These are phyloP conservation scores for Ptychochromis oligacanthus DNA, from an alignment of 2,113 vertebrate species.

Conservation along the genomic window DNA sequence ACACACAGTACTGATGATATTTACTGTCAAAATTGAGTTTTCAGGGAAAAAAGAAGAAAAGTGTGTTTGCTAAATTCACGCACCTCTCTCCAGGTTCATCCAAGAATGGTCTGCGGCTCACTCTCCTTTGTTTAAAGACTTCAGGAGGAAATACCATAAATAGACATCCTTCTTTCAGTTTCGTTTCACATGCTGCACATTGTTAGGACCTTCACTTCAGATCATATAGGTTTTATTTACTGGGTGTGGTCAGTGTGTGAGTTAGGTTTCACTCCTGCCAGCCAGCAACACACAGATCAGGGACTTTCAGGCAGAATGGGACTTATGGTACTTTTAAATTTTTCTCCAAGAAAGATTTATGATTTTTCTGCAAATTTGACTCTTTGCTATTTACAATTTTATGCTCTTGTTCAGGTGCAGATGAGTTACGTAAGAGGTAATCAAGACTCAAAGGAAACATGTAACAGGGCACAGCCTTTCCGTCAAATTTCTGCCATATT, in stretches of 20 bases:
- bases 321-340: neutral
- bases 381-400: neutral
- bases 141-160: neutral
- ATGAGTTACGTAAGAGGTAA: neutral
- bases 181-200: neutral
- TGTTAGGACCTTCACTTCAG: fast-evolving
- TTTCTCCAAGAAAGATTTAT: neutral
- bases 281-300: neutral
- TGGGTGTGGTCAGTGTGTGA: neutral
- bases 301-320: neutral
- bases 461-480: fast-evolving
- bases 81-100: neutral
- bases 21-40: neutral
- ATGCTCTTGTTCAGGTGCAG: neutral
- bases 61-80: neutral
- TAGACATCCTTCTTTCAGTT: neutral
- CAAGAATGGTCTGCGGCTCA: neutral
- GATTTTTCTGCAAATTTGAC: neutral
- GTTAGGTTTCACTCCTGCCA: neutral
- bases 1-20: neutral
- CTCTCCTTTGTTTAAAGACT: neutral
- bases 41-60: neutral
- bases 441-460: neutral
- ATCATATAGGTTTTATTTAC: fast-evolving
- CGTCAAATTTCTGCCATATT: neutral